Conservation (phyloP, 2,888 invertebrate species). For the Ichneumon xanthorius region DNA sequence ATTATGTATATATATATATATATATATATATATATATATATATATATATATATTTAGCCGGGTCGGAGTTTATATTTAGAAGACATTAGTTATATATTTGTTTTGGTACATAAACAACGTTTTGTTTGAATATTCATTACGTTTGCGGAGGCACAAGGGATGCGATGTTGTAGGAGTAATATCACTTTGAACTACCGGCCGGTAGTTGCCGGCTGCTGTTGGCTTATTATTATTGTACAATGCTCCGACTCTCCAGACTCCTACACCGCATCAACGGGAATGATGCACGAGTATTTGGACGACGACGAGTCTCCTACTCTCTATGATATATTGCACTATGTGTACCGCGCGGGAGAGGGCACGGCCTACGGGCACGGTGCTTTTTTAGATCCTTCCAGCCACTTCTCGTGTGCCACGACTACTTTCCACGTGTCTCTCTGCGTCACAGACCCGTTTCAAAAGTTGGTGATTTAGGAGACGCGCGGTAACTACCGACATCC, state of each 20-base stretch:
- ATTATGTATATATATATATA: neutral
- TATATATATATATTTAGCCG: neutral
- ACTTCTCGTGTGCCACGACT: slow-evolving; percentile 43
- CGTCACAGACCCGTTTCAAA: slow-evolving; percentile 59
- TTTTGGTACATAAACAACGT: slow-evolving; percentile 45
- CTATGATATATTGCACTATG: slow-evolving; percentile 67
- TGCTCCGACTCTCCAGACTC: slow-evolving; percentile 62
- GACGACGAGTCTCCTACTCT: slow-evolving; percentile 55
- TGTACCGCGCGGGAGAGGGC: slow-evolving; percentile 49
- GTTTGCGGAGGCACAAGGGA: slow-evolving; percentile 39
- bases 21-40: too few species aligned
- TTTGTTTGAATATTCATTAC: slow-evolving; percentile 65
- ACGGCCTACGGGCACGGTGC: slow-evolving; percentile 49
- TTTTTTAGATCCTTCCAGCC: slow-evolving; percentile 58
- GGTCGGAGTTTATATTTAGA: slow-evolving; percentile 2
- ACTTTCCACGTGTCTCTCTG: slow-evolving; percentile 65
- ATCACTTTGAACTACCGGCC: slow-evolving; percentile 66
- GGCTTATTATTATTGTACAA: slow-evolving; percentile 67
- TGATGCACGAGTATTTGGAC: slow-evolving; percentile 69
- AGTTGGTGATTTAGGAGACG: slow-evolving; percentile 63
- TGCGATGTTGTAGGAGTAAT: slow-evolving; percentile 56
- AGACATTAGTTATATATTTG: slow-evolving; percentile 42
- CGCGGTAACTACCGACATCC: slow-evolving; percentile 65
- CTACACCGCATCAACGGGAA: slow-evolving; percentile 66
- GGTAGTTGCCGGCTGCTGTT: slow-evolving; percentile 64